Evolutionary conservation across 2,888 invertebrate species (phyloP), one percentile per base, ranked within the genome.

Genomic region (Morpho achilles): DNA sequence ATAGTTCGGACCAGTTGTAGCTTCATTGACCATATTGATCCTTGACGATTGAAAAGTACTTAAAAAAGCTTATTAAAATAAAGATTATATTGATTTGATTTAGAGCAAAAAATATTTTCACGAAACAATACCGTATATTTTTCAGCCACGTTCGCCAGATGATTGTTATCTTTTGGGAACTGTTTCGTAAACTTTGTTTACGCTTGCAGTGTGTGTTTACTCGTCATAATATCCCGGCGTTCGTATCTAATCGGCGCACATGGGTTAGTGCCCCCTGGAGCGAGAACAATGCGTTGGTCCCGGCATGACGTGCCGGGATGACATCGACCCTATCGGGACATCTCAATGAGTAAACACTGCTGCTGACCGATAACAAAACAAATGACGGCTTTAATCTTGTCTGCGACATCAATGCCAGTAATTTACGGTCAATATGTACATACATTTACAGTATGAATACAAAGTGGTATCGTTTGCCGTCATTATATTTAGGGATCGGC

Each of bases 271-370:
- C 87, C 89, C 89, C 89, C 88, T 72, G 80, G 80, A 69, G 75
- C 67, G 86, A 79, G 85, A 82, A 87, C 89, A 86, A 87, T 88
- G 89, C 89, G 87, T 87, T 87, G 89, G 89, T 88, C 88, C 82
- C 72, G 66, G 64, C 50, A 50, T 47, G 60, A 56, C 60, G 64
- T 64, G 61, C 47, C 54, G 58, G 46, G 46, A 61, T 56, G 68
- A 69, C 72, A 69, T 70, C 69, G 73, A 73, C 71, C 69, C 67
- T 69, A 67, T 66, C 66, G 56, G 59, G 58, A 59, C 70, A 67
- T 66, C 67, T 68, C 61, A 57, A 58, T 54, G 58, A 61, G 66
- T 63, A 60, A 58, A 64, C 53, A 53, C 46, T 49, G 9, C 50
- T 22, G 23, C 42, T 40, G 46, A 56, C 53, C 48, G 56, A 63